Conservation (phyloP, 2,888 invertebrate genomes). For the Strigamia transsilvanica region DNA sequence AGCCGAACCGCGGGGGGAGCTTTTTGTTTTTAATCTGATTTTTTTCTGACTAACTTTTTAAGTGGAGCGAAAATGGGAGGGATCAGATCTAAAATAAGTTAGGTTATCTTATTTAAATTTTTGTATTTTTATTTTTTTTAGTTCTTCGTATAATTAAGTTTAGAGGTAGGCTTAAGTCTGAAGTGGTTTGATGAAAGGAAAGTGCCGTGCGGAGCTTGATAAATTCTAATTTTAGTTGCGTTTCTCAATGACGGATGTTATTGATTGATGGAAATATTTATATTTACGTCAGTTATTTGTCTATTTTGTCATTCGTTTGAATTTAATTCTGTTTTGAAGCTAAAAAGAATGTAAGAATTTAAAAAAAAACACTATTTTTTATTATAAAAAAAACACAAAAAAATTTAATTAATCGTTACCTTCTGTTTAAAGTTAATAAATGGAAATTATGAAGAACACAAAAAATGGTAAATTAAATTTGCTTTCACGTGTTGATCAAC, state of each 20-base stretch:
- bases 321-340: neutral
- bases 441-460: neutral
- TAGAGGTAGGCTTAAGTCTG: neutral
- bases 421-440: neutral
- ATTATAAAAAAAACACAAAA: neutral
- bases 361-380: neutral
- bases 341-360: too few relatives aligned
- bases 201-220: neutral
- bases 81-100: neutral
- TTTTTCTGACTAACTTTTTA: neutral
- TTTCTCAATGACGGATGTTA: neutral
- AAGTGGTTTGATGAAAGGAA: neutral
- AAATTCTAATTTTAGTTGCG: neutral
- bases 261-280: neutral
- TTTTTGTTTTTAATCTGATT: neutral
- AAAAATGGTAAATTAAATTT: slow-evolving; percentile 4
- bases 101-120: neutral
- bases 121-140: neutral
- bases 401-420: neutral
- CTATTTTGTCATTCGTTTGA: neutral
- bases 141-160: neutral
- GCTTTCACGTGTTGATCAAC: neutral
- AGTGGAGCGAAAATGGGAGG: neutral
- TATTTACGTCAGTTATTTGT: neutral
- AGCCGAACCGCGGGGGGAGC: slow-evolving; percentile 1